phyloP scores from a whole-genome alignment of 2,113 vertebrate genomes.

The Cromileptes altivelis region DNA sequence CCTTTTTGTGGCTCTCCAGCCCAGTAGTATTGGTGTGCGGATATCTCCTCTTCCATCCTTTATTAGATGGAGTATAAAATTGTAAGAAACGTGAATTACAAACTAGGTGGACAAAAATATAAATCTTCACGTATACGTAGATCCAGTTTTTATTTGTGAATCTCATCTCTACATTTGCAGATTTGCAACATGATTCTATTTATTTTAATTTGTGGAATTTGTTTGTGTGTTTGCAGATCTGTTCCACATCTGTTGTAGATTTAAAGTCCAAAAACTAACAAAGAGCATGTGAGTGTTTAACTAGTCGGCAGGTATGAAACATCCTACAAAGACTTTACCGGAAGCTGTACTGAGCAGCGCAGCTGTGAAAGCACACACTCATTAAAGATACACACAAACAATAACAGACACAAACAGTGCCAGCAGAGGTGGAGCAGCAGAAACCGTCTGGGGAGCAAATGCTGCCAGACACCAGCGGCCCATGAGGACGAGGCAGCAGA shows the following conservation, averaged over 20 bases:
- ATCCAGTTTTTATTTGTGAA: too few species aligned
- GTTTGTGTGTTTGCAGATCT: too few species aligned
- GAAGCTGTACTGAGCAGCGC: constrained; percentile 29
- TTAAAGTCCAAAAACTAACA: not conserved
- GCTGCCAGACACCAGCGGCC: constrained; percentile 64
- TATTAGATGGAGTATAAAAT: not conserved
- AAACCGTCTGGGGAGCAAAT: constrained; percentile 59
- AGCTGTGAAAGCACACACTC: constrained; percentile 49
- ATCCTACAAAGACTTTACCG: not conserved
- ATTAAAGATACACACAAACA: constrained; percentile 63
- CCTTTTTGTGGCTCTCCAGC: too few species aligned
- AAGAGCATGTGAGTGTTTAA: not conserved
- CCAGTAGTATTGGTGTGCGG: too few species aligned
- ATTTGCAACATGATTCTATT: too few species aligned
- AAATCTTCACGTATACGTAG: too few species aligned
- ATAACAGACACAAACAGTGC: constrained; percentile 58
- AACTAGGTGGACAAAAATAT: not conserved
- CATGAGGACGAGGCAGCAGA: constrained; percentile 44
- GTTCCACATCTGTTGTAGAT: too few species aligned
- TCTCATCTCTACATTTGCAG: too few species aligned
- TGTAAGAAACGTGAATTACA: not conserved
- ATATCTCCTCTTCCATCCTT: too few species aligned
- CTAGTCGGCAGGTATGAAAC: not conserved
- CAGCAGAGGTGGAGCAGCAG: constrained; percentile 16
- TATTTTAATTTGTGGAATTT: too few species aligned